Evolutionary conservation across 2,888 invertebrate species (phyloP).

Genomic region (Noctua fimbriata): DNA sequence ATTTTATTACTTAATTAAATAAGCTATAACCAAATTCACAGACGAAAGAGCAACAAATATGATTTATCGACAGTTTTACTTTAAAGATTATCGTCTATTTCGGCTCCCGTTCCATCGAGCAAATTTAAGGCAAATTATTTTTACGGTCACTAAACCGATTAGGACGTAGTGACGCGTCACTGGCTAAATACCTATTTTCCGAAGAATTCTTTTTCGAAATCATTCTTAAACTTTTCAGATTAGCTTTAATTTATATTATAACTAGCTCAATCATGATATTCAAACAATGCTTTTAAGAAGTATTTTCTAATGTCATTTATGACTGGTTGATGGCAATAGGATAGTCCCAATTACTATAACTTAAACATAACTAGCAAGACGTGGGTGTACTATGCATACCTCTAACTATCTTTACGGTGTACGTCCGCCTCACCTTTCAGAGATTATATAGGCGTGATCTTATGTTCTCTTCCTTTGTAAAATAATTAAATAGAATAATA

Average conservation of each 20-base stretch:
- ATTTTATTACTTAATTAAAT: not conserved
- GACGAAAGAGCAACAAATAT: not conserved
- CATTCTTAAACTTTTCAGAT: not conserved
- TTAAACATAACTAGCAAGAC: not conserved
- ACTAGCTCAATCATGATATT: not conserved
- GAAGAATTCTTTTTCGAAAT: not conserved
- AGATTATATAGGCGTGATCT: not conserved
- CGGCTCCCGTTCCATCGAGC: not conserved
- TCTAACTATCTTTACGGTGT: not conserved
- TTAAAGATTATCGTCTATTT: slow-evolving; percentile 1
- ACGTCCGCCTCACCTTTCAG: not conserved
- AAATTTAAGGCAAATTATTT: slow-evolving; percentile 8
- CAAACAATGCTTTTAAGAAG: not conserved
- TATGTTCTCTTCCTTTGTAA: not conserved
- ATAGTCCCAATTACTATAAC: not conserved
- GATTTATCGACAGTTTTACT: not conserved
- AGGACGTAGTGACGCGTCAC: slow-evolving; percentile 1
- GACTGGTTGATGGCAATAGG: not conserved
- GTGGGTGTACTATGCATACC: not conserved
- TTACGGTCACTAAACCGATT: slow-evolving; percentile 10
- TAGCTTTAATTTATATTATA: not conserved
- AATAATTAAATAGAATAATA: not conserved
- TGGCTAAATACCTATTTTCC: not conserved
- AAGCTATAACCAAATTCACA: not conserved
- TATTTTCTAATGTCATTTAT: not conserved